These are phyloP conservation scores for Polietes domitor DNA, from an alignment of 2,888 invertebrate genomes.

Conservation along the genomic window DNA sequence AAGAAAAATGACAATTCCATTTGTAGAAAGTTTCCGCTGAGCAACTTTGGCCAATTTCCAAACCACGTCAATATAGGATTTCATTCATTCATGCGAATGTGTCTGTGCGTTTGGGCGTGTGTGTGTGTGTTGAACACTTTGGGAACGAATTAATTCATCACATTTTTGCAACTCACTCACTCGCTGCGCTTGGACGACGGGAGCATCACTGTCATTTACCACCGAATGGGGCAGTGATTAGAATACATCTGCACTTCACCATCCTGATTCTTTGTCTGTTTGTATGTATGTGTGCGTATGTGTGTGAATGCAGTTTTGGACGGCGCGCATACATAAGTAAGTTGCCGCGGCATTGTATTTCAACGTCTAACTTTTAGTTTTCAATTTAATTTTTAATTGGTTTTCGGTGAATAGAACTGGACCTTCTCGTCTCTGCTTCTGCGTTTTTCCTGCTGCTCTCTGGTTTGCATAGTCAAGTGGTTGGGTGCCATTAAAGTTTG, in stretches of 20 bases:
- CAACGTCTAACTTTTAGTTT: constrained; percentile 41
- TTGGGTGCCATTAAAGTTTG: constrained; percentile 14
- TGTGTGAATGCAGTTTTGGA: neutral
- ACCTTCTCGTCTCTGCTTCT: constrained; percentile 6
- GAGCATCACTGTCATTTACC: constrained; percentile 29
- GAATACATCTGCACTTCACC: neutral
- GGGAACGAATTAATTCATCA: constrained; percentile 35
- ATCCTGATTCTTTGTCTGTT: too few relatives aligned
- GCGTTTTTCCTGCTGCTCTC: neutral
- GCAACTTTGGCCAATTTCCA: constrained; percentile 6
- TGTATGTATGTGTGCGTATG: neutral
- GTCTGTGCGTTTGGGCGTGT: too few relatives aligned
- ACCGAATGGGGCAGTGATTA: constrained; percentile 30
- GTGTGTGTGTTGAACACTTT: constrained; percentile 2
- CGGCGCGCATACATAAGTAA: constrained; percentile 12
- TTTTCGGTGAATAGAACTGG: constrained; percentile 40
- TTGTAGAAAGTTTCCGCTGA: neutral
- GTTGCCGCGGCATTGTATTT: constrained; percentile 22
- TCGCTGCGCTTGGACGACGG: neutral
- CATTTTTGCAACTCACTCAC: constrained; percentile 13
- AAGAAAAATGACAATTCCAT: constrained; percentile 27
- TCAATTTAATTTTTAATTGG: constrained; percentile 45
- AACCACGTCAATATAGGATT: neutral
- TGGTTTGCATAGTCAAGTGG: constrained; percentile 12
- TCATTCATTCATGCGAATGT: neutral